Conservation (phyloP, 2,113 vertebrate species). For the Mixornis gularis region DNA sequence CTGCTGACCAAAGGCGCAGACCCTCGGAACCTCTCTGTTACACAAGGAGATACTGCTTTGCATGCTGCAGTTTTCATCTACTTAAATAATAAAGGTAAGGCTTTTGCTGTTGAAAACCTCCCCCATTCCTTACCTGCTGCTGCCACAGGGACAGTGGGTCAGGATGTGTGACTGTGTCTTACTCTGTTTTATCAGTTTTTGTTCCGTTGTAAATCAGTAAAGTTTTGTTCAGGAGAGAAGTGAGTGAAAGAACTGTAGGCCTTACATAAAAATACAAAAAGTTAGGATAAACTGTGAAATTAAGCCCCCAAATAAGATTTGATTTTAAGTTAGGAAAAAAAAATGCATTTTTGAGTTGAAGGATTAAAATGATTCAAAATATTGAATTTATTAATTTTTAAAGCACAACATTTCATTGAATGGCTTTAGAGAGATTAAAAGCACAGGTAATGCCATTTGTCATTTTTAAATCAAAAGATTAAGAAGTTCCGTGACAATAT, state of each 20-base stretch:
- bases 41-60: slow-evolving; percentile 73
- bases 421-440: background rate
- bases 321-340: background rate
- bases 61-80: slow-evolving; percentile 75
- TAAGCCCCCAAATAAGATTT: background rate
- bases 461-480: background rate
- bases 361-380: background rate
- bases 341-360: background rate
- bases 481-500: background rate
- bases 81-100: slow-evolving; percentile 68
- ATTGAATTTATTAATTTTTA: background rate
- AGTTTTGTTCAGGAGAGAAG: background rate
- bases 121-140: background rate
- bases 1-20: slow-evolving; percentile 72
- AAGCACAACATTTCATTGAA: background rate
- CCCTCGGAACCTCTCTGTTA: slow-evolving; percentile 41
- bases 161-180: background rate
- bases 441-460: background rate
- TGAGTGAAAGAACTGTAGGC: background rate
- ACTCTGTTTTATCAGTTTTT: background rate
- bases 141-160: background rate
- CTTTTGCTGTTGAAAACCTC: background rate
- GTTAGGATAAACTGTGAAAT: background rate
- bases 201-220: background rate
- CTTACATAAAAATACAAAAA: background rate